Evolutionary conservation across 2,113 vertebrate species (phyloP), one percentile per base, ranked within the genome.

Genomic region (Anolis sagrei): DNA sequence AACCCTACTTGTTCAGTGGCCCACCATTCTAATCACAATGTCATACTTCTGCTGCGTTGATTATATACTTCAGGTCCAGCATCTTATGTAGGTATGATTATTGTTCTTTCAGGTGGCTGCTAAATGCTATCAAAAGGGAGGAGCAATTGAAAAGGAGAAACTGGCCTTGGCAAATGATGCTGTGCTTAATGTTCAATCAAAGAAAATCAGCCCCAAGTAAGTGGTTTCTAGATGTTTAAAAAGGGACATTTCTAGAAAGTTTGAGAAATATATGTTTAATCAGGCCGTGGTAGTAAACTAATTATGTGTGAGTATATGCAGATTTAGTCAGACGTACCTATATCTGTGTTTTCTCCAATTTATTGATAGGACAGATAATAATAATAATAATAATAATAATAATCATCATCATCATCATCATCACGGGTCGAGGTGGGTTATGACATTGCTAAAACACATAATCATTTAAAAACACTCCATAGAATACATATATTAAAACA

Each of bases 61-160:
- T 27, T 32, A 7, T 2, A 13, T 23, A 32, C 39, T 49, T 49
- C 10, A 64, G 25, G 23, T 64, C 62, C 21, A 32, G 23, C 1
- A 14, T 21, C 8, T 3, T 29, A 7, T 29, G 36, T 34, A 61
- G 58, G 64, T 32, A 11, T 49, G 88, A 0, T 92, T 62, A 61
- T 93, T 88, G 19, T 89, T 77, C 39, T 94, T 91, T 76, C 90
- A 97, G 97, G 97, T 97, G 87, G 97, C 97, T 77, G 97, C 97
- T 81, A 97, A 97, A 49, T 97, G 97, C 92, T 97, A 97, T 90
- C 97, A 97, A 75, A 97, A 97, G 85, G 97, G 97, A 89, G 96
- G 95, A 73, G 96, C 96, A 14, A 54, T 85, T 69, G 95, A 97
- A 78, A 97, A 97, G 83, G 97, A 96, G 68, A 97, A 97, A 75